These are phyloP conservation scores for Blastobasis adustella DNA, from an alignment of 2,888 invertebrate genomes.

Conservation along the genomic window DNA sequence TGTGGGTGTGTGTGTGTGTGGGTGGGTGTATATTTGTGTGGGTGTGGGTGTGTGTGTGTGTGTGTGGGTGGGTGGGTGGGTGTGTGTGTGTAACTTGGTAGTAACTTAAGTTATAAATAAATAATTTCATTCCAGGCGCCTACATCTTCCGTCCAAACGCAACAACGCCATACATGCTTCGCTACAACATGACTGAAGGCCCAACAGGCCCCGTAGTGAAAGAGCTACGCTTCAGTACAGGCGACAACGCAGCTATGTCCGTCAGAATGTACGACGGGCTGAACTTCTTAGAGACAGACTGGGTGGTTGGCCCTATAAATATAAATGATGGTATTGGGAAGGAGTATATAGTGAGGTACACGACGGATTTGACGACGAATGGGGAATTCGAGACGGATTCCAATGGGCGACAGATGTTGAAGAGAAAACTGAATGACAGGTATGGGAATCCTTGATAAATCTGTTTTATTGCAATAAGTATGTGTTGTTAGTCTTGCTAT, in stretches of 20 bases:
- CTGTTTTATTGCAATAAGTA: too few species aligned
- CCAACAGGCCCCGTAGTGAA: constrained; percentile 32
- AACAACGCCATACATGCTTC: constrained; percentile 27
- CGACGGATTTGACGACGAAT: constrained; percentile 75
- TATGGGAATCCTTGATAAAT: too few species aligned
- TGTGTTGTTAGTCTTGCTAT: too few species aligned
- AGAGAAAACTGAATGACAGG: constrained; percentile 75
- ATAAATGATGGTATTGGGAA: constrained; percentile 80
- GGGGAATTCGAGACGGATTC: constrained; percentile 92
- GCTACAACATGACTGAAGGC: not conserved
- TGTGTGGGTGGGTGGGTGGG: too few species aligned
- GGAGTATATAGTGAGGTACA: constrained; percentile 86
- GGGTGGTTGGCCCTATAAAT: constrained; percentile 86
- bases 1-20: too few species aligned
- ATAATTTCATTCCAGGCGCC: constrained; percentile 96
- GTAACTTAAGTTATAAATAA: too few species aligned
- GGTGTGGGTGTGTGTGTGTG: too few species aligned
- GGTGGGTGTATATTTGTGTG: too few species aligned
- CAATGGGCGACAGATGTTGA: constrained; percentile 91
- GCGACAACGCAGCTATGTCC: constrained; percentile 19
- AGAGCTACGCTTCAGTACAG: constrained; percentile 41
- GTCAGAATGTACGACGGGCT: constrained; percentile 38
- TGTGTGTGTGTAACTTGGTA: too few species aligned
- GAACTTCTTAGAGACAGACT: constrained; percentile 79
- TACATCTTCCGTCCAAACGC: constrained; percentile 89